phyloP scores from a whole-genome alignment of 2,113 vertebrate genomes.

The Macroglossus sobrinus region DNA sequence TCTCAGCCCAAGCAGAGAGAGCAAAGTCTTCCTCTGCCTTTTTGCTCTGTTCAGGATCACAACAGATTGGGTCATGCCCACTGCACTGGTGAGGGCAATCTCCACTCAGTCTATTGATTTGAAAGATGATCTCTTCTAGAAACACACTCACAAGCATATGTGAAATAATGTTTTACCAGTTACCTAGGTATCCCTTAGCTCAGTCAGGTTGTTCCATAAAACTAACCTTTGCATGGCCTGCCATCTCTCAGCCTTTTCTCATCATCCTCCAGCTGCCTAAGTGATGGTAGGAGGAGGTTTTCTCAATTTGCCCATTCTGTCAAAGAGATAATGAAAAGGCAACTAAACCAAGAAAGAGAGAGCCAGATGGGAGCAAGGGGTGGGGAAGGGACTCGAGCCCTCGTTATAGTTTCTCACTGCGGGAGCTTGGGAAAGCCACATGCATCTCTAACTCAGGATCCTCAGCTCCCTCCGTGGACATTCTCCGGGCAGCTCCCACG shows the following conservation, averaged over 20 bases:
- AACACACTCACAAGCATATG: background rate
- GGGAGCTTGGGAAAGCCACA: background rate
- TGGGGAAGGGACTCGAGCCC: too few species aligned
- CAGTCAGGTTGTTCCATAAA: too few species aligned
- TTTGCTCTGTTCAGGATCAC: background rate
- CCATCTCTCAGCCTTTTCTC: background rate
- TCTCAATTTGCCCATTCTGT: background rate
- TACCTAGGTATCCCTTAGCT: background rate
- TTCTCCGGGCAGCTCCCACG: background rate
- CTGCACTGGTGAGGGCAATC: background rate
- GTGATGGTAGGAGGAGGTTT: rapidly evolving
- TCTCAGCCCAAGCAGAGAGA: background rate
- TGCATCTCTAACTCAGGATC: background rate
- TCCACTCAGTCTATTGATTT: background rate
- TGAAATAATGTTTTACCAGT: background rate
- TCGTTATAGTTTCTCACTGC: rapidly evolving
- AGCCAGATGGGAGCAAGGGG: background rate
- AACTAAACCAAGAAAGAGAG: background rate
- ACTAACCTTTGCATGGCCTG: background rate
- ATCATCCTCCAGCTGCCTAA: background rate
- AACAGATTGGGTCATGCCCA: rapidly evolving
- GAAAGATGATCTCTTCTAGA: background rate
- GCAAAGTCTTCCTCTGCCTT: background rate
- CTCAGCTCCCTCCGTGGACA: background rate
- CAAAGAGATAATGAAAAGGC: background rate